These are phyloP conservation scores for Holcopasites calliopsidis DNA, from an alignment of 1,140 invertebrate species.

Conservation along the genomic window DNA sequence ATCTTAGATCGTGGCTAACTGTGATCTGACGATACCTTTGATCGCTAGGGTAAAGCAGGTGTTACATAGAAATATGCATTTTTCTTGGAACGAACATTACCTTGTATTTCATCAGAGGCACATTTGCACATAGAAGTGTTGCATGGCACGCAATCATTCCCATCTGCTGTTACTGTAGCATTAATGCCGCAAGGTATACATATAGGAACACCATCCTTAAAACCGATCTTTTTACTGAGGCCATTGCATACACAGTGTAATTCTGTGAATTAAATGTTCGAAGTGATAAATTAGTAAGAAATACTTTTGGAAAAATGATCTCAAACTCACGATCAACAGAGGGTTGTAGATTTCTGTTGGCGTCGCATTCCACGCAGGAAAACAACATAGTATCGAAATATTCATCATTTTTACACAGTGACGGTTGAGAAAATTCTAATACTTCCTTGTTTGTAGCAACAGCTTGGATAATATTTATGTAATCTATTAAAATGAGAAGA, in stretches of 20 bases:
- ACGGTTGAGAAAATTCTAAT: constrained; percentile 43
- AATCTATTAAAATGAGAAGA: constrained; percentile 11
- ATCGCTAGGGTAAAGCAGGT: neutral
- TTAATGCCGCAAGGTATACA: constrained; percentile 68
- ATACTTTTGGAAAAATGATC: constrained; percentile 20
- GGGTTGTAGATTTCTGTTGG: constrained; percentile 65
- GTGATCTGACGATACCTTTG: no score
- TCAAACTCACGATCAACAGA: constrained; percentile 67
- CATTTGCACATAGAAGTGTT: constrained; percentile 68
- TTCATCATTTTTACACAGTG: constrained; percentile 65
- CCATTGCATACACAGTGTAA: constrained; percentile 67
- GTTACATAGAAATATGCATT: constrained; percentile 21
- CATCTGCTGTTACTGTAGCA: constrained; percentile 68
- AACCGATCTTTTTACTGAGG: constrained; percentile 66
- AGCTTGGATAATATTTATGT: neutral
- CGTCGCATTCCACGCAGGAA: constrained; percentile 68
- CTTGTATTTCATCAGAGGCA: constrained; percentile 69
- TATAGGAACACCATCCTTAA: constrained; percentile 60
- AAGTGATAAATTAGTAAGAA: neutral
- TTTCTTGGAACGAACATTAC: constrained; percentile 58
- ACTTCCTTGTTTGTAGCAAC: constrained; percentile 11
- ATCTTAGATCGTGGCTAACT: no score
- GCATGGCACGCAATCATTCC: constrained; percentile 73
- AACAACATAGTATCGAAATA: constrained; percentile 69
- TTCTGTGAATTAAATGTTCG: constrained; percentile 55